Percentiles rank a stretch among this genome's conserved stretches.
Evolutionary conservation across 2,888 invertebrate species (phyloP).

Genomic region (Gymnocheta viridis): DNA sequence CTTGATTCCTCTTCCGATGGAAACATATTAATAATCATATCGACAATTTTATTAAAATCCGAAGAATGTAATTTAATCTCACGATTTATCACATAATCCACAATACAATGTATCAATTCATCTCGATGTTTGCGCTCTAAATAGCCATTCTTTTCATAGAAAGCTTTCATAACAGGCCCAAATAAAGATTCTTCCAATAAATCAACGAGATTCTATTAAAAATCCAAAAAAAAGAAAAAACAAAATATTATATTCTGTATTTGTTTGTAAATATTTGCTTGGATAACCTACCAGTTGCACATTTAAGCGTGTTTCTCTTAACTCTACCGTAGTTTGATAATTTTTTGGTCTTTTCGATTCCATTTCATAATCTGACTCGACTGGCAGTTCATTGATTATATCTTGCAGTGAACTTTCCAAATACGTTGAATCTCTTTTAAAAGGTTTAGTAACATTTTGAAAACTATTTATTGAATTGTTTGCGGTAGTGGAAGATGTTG

Average conservation of each 20-base stretch:
- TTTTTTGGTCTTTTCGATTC: slow-evolving; percentile 35
- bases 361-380: slow-evolving; percentile 21
- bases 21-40: slow-evolving; percentile 67
- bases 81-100: slow-evolving; percentile 65
- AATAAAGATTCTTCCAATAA: slow-evolving; percentile 61
- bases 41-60: slow-evolving; percentile 67
- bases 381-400: slow-evolving; percentile 39
- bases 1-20: slow-evolving; percentile 70
- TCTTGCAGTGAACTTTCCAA: slow-evolving; percentile 38
- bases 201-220: slow-evolving; percentile 58
- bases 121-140: slow-evolving; percentile 70
- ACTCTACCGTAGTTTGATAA: slow-evolving; percentile 28
- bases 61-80: slow-evolving; percentile 65
- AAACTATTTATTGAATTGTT: slow-evolving; percentile 6
- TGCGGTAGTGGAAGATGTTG: neutral
- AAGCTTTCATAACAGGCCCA: slow-evolving; percentile 64
- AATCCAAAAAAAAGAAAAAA: neutral
- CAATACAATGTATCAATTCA: slow-evolving; percentile 67
- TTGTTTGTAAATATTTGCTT: neutral
- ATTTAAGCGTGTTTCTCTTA: slow-evolving; percentile 56
- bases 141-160: slow-evolving; percentile 67
- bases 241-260: too few relatives aligned
- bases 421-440: slow-evolving; percentile 28
- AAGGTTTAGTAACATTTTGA: slow-evolving; percentile 38
- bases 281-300: slow-evolving; percentile 39